These are phyloP conservation scores for Antennarius striatus DNA, from an alignment of 2,113 vertebrate genomes.

Conservation along the genomic window DNA sequence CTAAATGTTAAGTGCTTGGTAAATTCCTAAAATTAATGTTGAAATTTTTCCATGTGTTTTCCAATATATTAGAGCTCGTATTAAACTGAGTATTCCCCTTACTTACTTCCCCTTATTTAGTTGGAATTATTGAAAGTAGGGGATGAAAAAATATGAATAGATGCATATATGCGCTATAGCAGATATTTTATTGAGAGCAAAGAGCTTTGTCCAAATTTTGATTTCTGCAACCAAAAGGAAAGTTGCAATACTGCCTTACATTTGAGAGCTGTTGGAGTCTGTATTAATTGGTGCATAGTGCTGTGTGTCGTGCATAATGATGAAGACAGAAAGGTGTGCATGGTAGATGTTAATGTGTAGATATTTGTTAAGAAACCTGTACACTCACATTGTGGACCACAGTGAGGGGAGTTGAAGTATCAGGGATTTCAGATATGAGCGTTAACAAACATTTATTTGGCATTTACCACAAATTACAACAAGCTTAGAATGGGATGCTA, in stretches of 20 bases:
- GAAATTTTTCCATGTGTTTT: conserved; percentile 68
- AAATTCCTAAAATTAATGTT: conserved; percentile 61
- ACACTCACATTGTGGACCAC: neutral
- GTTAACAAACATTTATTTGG: neutral
- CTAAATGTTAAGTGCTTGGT: conserved; percentile 72
- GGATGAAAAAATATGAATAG: conserved; percentile 19
- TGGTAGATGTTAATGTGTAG: conserved; percentile 1
- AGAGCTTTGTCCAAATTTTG: conserved; percentile 34
- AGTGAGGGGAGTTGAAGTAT: conserved; percentile 12
- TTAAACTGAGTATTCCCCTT: conserved; percentile 57
- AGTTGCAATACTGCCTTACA: conserved; percentile 46
- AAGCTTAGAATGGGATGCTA: too few species aligned
- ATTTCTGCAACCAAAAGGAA: conserved; percentile 52
- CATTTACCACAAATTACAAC: conserved; percentile 5
- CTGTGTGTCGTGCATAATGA: too few species aligned
- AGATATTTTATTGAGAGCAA: conserved; percentile 15
- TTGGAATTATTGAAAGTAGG: conserved; percentile 28
- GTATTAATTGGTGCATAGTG: neutral
- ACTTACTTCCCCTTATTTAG: conserved; percentile 47
- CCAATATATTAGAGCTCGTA: conserved; percentile 53
- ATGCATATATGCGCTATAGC: conserved; percentile 17
- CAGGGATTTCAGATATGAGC: conserved; percentile 22
- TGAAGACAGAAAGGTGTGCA: too few species aligned
- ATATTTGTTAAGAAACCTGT: conserved; percentile 22
- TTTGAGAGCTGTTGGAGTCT: neutral